phyloP scores from a whole-genome alignment of 2,888 invertebrate genomes.

The Drosophila siamana region DNA sequence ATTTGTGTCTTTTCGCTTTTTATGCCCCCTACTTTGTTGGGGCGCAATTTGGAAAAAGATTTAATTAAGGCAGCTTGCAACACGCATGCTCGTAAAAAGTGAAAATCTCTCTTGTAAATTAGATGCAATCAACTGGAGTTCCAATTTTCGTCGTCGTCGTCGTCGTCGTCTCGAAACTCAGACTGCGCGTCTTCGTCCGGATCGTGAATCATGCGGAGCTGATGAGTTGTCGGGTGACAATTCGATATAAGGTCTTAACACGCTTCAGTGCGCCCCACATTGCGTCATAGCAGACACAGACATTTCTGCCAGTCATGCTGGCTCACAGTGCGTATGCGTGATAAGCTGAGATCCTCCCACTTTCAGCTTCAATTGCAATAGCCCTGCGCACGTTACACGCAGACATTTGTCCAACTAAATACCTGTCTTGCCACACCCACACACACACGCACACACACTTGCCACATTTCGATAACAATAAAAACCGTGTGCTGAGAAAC shows the following conservation, averaged over 20 bases:
- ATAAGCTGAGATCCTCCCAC: slow-evolving; percentile 43
- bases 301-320: slow-evolving; percentile 50
- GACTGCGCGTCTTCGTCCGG: slow-evolving; percentile 3
- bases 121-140: slow-evolving; percentile 66
- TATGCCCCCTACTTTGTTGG: background rate
- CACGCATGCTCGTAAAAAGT: slow-evolving; percentile 55
- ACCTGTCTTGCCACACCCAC: slow-evolving; percentile 35
- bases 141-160: background rate
- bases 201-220: slow-evolving; percentile 10
- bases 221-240: slow-evolving; percentile 31
- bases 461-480: slow-evolving; percentile 26
- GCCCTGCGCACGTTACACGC: slow-evolving; percentile 19
- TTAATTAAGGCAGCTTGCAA: slow-evolving; percentile 57
- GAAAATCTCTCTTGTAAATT: slow-evolving; percentile 72
- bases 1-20: slow-evolving; percentile 26
- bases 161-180: no score
- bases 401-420: slow-evolving; percentile 23
- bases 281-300: slow-evolving; percentile 35
- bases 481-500: slow-evolving; percentile 30
- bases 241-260: slow-evolving; percentile 35
- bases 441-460: slow-evolving; percentile 12
- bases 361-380: slow-evolving; percentile 26
- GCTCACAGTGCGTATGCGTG: slow-evolving; percentile 56
- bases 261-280: slow-evolving; percentile 44
- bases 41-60: slow-evolving; percentile 43